These are phyloP conservation scores for Drosophila littoralis DNA, from an alignment of 1,140 invertebrate species.

Conservation along the genomic window DNA sequence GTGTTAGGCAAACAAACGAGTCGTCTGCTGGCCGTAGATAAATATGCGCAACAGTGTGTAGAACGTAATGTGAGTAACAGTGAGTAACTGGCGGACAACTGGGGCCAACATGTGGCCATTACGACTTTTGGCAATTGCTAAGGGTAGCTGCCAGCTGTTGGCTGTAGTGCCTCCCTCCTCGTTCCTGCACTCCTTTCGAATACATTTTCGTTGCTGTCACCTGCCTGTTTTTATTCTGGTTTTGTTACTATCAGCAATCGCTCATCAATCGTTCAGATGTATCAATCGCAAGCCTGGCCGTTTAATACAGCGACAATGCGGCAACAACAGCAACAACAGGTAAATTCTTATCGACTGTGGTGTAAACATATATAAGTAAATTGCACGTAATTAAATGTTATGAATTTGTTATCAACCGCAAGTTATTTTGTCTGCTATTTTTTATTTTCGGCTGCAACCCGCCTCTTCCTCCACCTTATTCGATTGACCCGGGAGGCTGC, in stretches of 20 bases:
- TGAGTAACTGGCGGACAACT: constrained; percentile 4
- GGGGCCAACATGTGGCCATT: constrained; percentile 12
- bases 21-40: constrained; percentile 56
- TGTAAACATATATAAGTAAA: constrained; percentile 76
- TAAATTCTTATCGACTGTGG: constrained; percentile 47
- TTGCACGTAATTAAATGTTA: constrained; percentile 81
- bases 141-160: constrained; percentile 1
- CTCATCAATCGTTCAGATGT: constrained; percentile 46
- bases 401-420: constrained; percentile 72
- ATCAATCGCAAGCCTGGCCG: constrained; percentile 29
- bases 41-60: constrained; percentile 39
- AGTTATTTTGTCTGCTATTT: constrained; percentile 39
- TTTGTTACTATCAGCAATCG: constrained; percentile 40
- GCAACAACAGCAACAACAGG: constrained; percentile 1
- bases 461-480: neutral
- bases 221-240: neutral
- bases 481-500: constrained; percentile 6
- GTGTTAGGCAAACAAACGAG: constrained; percentile 36
- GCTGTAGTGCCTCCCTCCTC: neutral
- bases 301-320: constrained; percentile 13
- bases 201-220: too few relatives aligned
- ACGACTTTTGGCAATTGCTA: constrained; percentile 31
- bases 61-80: constrained; percentile 6
- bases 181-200: too few relatives aligned
- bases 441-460: constrained; percentile 22